These are phyloP conservation scores for Noctua pronuba DNA, from an alignment of 2,888 invertebrate species.

Conservation along the genomic window DNA sequence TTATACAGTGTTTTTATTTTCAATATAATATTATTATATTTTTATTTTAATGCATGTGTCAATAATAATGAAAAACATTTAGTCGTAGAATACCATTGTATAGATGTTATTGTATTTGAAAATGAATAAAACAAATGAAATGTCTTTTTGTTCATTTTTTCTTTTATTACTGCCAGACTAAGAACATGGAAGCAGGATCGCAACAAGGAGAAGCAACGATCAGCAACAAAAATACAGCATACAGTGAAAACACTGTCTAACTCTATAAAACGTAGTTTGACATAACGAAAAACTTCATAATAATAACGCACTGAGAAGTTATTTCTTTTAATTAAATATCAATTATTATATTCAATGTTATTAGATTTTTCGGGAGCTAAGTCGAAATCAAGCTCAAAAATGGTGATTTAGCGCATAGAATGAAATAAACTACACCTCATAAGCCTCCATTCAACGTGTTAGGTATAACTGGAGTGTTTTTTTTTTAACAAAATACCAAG, in stretches of 20 bases:
- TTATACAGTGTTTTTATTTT: slow-evolving; percentile 56
- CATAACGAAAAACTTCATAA: no score
- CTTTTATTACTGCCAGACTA: neutral
- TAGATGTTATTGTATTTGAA: slow-evolving; percentile 91
- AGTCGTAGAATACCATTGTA: slow-evolving; percentile 89
- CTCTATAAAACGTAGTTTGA: no score
- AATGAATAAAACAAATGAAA: slow-evolving; percentile 87
- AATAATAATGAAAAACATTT: slow-evolving; percentile 85
- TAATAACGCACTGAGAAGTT: no score
- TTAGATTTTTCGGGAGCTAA: no score
- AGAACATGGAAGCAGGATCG: neutral
- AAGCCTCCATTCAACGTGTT: no score
- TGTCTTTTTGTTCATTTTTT: slow-evolving; percentile 51
- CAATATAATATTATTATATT: slow-evolving; percentile 62
- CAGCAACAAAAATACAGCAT: neutral
- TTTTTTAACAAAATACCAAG: no score
- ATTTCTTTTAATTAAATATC: no score
- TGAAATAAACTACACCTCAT: no score
- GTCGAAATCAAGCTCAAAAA: no score
- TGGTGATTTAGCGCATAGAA: no score
- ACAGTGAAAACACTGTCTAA: neutral
- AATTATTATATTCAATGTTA: no score
- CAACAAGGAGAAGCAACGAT: neutral
- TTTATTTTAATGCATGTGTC: slow-evolving; percentile 86
- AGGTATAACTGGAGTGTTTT: no score